Evolutionary conservation across 2,888 invertebrate genomes (phyloP).

Genomic region (Tyria jacobaeae): DNA sequence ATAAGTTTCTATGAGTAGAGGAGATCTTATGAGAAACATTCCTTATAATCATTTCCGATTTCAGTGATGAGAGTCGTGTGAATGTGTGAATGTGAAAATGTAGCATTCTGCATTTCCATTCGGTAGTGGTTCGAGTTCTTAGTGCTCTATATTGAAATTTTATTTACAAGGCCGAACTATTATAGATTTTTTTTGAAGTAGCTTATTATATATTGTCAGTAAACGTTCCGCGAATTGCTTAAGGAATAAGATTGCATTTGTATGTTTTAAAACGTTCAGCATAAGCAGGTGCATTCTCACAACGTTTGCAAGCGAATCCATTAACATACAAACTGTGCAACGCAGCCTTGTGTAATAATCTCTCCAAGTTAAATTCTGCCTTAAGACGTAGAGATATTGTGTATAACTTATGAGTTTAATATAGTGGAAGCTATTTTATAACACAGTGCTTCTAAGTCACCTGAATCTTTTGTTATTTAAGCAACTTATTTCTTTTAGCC

Average conservation of each 20-base stretch:
- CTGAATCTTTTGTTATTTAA: background rate
- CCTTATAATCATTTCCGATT: too few species aligned
- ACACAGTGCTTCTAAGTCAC: background rate
- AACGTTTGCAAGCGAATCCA: constrained; percentile 21
- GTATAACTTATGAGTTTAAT: constrained; percentile 17
- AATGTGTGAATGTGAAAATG: too few species aligned
- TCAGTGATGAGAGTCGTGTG: too few species aligned
- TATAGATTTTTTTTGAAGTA: background rate
- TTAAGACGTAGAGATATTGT: constrained; percentile 11
- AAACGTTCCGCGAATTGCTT: background rate
- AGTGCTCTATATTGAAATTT: background rate
- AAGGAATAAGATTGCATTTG: background rate
- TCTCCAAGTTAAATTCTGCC: background rate
- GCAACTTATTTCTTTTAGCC: background rate
- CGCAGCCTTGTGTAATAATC: constrained; percentile 35
- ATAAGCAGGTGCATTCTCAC: constrained; percentile 8
- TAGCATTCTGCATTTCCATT: too few species aligned
- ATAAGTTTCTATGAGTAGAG: too few species aligned
- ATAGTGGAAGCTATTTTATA: constrained; percentile 11
- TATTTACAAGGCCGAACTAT: background rate
- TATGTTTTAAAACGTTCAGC: constrained; percentile 1
- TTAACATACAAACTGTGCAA: constrained; percentile 45
- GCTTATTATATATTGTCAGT: background rate
- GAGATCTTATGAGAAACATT: too few species aligned
- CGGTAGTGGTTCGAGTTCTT: too few species aligned